Evolutionary conservation across 2,113 vertebrate species (phyloP), one percentile per base, ranked within the genome.

Genomic region (Carollia perspicillata): DNA sequence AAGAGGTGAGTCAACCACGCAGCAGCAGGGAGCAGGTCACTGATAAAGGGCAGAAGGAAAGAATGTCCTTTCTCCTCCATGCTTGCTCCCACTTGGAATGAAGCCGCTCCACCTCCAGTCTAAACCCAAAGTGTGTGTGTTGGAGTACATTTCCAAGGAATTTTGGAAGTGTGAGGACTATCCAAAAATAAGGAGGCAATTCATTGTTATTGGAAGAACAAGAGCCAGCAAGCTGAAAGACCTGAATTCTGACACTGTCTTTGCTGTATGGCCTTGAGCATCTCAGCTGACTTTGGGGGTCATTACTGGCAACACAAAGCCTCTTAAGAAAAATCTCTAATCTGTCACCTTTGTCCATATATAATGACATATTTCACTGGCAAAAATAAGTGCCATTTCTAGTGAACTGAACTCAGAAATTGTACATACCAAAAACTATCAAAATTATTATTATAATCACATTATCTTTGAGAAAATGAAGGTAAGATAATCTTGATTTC

Each of bases 381-480:
- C 68, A 95, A 92, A 94, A 88, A 58, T 66, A 92, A 90, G 53
- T 26, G 20, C 13, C 47, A 6, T 90, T 84, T 58, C 71, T 66
- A 80, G 30, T 53, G 71, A 97, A 94, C 9, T 30, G 74, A 95
- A 17, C 26, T 13, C 84, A 84, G 68, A 93, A 93, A 74, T 37
- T 74, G 30, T 71, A 84, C 74, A 85, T 33, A 84, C 65, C 37
- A 68, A 93, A 79, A 69, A n/a, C 18, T 47, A 6, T 90, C n/a
- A 60, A 65, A n/a, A n/a, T 86, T 89, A 37, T 75, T 72, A 85
- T 69, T 40, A 66, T 20, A 37, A 90, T 80, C 60, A 71, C 18
- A 90, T 90, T 88, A 69, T 88, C 51, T 51, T 94, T 20, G 2
- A 92, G 72, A 92, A 96, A 88, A 78, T 90, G 81, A 77, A 78